phyloP scores from a whole-genome alignment of 2,113 vertebrate species.

The Gavialis gangeticus region DNA sequence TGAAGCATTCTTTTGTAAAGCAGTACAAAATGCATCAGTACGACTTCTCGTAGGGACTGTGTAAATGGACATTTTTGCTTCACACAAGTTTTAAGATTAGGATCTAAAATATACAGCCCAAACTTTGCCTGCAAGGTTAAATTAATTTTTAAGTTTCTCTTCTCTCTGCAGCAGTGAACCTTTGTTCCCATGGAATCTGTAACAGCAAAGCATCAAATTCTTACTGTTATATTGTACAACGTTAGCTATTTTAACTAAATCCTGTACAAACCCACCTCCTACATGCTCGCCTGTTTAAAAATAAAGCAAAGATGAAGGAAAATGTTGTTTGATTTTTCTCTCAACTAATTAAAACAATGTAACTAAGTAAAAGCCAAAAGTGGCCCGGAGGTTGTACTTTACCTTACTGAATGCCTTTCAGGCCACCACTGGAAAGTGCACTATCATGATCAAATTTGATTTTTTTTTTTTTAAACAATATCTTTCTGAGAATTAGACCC shows the following conservation, averaged over 20 bases:
- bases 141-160: constrained; percentile 7
- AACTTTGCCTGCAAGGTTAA: background rate
- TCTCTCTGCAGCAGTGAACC: background rate
- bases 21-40: background rate
- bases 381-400: background rate
- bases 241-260: background rate
- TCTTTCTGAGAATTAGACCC: background rate
- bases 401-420: background rate
- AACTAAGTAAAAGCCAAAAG: background rate
- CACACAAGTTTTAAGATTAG: background rate
- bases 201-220: background rate
- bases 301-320: no score
- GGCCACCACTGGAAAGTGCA: background rate
- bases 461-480: background rate
- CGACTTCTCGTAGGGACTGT: background rate
- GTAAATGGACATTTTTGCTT: constrained; percentile 70
- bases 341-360: background rate
- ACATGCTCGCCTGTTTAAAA: no score
- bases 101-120: background rate
- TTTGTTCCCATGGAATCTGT: background rate
- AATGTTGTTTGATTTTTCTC: no score
- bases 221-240: background rate
- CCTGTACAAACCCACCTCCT: background rate
- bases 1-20: background rate
- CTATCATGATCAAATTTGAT: background rate